Percentiles rank a stretch among this genome's conserved stretches.
These are phyloP conservation scores for Otocyon megalotis DNA, from an alignment of 2,113 vertebrate species.

Conservation along the genomic window DNA sequence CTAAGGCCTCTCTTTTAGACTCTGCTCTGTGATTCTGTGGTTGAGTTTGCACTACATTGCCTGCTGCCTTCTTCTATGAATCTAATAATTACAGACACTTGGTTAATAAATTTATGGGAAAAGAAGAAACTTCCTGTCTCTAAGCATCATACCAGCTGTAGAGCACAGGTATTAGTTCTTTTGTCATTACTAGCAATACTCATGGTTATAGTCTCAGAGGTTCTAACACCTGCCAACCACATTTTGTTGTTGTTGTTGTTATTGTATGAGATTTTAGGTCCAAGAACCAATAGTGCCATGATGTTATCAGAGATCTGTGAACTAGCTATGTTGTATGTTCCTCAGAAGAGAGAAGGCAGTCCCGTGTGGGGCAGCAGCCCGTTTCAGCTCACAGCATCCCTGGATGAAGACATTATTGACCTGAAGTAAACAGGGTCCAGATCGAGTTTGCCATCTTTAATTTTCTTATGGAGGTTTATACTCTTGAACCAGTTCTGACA, in stretches of 20 bases:
- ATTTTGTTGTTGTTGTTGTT: background rate
- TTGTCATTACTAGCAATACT: background rate
- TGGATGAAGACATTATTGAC: constrained; percentile 95
- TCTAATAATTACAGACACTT: background rate
- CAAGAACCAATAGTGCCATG: background rate
- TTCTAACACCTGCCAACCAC: background rate
- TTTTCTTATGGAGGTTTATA: constrained; percentile 82
- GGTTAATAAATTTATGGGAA: background rate
- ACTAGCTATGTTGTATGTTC: too few relatives aligned
- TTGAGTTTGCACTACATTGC: background rate
- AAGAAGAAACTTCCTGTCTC: background rate
- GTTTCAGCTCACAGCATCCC: constrained; percentile 90
- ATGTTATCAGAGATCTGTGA: background rate
- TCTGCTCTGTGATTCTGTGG: background rate
- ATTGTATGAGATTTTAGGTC: background rate
- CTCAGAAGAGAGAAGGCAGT: constrained; percentile 88
- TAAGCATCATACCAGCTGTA: background rate
- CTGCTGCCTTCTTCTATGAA: background rate
- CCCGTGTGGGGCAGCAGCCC: constrained; percentile 86
- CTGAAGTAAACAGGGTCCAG: constrained; percentile 94
- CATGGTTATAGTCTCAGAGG: background rate
- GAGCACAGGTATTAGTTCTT: background rate
- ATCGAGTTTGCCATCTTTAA: constrained; percentile 69
- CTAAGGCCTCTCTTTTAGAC: background rate
- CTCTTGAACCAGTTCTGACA: constrained; percentile 78